A percentile compares a stretch with the other conserved stretches of the same genome.
These are phyloP conservation scores for Lochmaea crataegi DNA, from an alignment of 2,888 invertebrate species.

Conservation along the genomic window DNA sequence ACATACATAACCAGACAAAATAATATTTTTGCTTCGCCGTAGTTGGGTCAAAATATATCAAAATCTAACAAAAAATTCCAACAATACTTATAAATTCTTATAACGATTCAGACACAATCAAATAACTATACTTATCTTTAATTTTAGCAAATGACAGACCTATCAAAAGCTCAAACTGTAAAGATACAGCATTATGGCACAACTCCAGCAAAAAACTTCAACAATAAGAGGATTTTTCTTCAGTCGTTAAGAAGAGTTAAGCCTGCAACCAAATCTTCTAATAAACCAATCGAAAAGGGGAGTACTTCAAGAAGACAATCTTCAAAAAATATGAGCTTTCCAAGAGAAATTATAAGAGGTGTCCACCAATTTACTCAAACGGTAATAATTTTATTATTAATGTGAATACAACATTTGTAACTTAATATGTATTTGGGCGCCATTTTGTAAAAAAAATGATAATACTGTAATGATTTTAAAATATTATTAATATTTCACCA, in stretches of 20 bases:
- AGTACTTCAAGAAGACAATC: slow-evolving; percentile 15
- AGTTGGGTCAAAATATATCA: too few relatives aligned
- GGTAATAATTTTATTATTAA: slow-evolving; percentile 12
- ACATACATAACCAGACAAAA: too few relatives aligned
- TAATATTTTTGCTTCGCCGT: too few relatives aligned
- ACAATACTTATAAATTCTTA: too few relatives aligned
- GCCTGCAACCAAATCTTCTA: background rate
- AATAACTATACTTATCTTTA: background rate
- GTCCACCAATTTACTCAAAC: slow-evolving; percentile 31
- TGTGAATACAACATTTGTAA: background rate
- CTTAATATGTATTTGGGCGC: too few relatives aligned
- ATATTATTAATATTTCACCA: too few relatives aligned
- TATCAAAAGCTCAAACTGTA: background rate
- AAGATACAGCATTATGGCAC: slow-evolving; percentile 24
- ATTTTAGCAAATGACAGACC: slow-evolving; percentile 29
- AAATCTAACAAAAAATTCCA: too few relatives aligned
- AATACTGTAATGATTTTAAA: too few relatives aligned
- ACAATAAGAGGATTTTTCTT: slow-evolving; percentile 16
- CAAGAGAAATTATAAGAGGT: slow-evolving; percentile 29
- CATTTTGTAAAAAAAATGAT: too few relatives aligned
- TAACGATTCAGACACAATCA: background rate
- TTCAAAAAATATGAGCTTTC: slow-evolving; percentile 26
- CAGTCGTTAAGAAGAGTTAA: slow-evolving; percentile 17
- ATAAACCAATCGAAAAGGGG: slow-evolving; percentile 6
- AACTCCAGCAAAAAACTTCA: slow-evolving; percentile 18